phyloP scores from a whole-genome alignment of 2,888 invertebrate species.

The Napeogenes inachia region DNA sequence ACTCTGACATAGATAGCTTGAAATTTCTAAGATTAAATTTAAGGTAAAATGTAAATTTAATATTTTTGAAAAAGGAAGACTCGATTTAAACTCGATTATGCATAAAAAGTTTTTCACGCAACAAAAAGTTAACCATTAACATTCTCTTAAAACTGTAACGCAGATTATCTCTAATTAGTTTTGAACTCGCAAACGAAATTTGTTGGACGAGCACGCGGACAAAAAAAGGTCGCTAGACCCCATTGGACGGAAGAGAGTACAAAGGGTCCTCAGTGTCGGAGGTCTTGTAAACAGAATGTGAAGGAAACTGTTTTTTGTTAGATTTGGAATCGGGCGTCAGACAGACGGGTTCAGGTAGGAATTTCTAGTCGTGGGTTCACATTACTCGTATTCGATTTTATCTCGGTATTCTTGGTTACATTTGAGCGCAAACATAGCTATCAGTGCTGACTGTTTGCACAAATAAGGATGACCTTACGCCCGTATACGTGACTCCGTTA shows the following conservation, averaged over 20 bases:
- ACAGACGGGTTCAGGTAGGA: constrained; percentile 59
- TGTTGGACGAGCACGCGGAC: constrained; percentile 52
- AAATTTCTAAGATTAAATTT: not conserved
- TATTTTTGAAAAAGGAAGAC: not conserved
- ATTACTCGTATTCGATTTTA: constrained; percentile 36
- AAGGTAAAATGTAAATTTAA: not conserved
- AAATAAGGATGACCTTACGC: constrained; percentile 59
- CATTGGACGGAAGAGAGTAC: constrained; percentile 46
- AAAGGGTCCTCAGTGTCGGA: constrained; percentile 68
- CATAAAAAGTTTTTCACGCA: constrained; percentile 36
- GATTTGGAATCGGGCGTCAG: constrained; percentile 47
- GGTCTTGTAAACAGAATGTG: constrained; percentile 71
- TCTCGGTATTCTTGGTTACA: constrained; percentile 49
- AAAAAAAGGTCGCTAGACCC: constrained; percentile 65
- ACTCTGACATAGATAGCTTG: constrained; percentile 35
- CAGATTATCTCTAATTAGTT: constrained; percentile 34
- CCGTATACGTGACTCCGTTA: constrained; percentile 50
- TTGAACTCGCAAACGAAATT: constrained; percentile 33
- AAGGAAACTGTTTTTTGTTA: constrained; percentile 67
- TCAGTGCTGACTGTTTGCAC: constrained; percentile 64
- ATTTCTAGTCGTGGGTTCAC: constrained; percentile 41
- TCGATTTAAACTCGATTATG: constrained; percentile 26
- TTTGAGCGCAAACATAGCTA: constrained; percentile 62
- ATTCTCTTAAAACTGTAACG: constrained; percentile 28
- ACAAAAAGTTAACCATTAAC: constrained; percentile 30